Percentiles rank a stretch among this genome's conserved stretches.
phyloP scores from a whole-genome alignment of 2,113 vertebrate species.

The Anguilla japonica region DNA sequence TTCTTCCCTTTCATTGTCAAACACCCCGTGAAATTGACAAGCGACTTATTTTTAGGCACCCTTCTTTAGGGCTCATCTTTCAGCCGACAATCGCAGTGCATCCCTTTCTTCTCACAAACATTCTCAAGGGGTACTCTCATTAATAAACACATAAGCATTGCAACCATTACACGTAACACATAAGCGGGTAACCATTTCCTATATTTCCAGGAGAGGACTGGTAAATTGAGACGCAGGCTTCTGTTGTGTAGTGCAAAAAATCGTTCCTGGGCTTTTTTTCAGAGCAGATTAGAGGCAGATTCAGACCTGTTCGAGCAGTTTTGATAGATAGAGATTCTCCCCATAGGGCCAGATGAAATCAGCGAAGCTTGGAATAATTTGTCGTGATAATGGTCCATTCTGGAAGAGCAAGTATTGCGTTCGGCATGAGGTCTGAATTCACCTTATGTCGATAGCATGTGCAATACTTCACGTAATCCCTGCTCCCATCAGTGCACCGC shows the following conservation, averaged over 20 bases:
- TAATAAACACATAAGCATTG: not conserved
- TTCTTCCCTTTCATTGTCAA: not conserved
- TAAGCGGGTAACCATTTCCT: not conserved
- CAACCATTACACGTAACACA: not conserved
- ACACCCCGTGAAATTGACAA: not conserved
- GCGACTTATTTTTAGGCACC: not conserved
- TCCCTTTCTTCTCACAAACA: not conserved
- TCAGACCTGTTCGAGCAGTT: constrained; percentile 1
- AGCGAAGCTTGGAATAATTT: not conserved
- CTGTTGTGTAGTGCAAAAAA: constrained; percentile 9
- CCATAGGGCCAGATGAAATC: constrained; percentile 14
- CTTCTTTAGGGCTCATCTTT: not conserved
- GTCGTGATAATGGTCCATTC: constrained; percentile 15
- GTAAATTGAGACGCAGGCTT: not conserved
- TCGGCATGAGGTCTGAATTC: not conserved
- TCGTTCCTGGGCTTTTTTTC: not conserved
- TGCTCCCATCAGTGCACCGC: not conserved
- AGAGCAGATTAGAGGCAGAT: not conserved
- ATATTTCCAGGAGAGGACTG: not conserved
- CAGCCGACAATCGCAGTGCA: not conserved
- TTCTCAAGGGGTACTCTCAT: not conserved
- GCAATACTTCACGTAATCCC: not conserved
- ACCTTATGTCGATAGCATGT: not conserved
- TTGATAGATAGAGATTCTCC: not conserved
- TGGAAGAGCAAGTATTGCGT: not conserved